Base-by-base conservation (phyloP, 2,888 invertebrate genomes). In the Rotaria socialis region DNA sequence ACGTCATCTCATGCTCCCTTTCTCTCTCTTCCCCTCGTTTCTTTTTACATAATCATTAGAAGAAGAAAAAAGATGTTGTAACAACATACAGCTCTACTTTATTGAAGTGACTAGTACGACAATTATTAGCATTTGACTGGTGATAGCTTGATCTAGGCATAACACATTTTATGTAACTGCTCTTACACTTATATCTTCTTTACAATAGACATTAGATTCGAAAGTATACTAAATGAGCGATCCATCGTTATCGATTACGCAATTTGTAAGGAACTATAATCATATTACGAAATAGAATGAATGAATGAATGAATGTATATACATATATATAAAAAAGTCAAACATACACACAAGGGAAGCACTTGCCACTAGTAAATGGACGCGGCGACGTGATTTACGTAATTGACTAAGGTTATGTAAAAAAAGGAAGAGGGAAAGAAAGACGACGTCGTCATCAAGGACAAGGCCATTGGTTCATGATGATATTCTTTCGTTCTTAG, bases 201-300 rank as follows among this genome's bases (percentile, higher is more conserved):
- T 35, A 67, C 67, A 67, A 67, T 67, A 67, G 35, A 35, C 67
- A 67, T 67, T 16, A 67, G 67, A 67, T 41, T 67, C 67, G 35
- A 67, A 67, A 67, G 67, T 35, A 67, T 35, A 67, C 35, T 41
- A 14, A 67, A 67, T 67, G 35, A 67, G 67, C 35, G 67, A 67
- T 67, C 67, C 67, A 67, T 67, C 67, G 67, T 67, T 35, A 67
- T 67, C 67, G 67, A 67, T 67, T 27, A 67, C 4, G 27, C 27
- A 67, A 67, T 67, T 67, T 27, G 67, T 67, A 19, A 67, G 67
- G 35, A 67, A 67, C 19, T 67, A 47, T 80, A 80, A 80, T 80
- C 47, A 80, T 80, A n/a, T 80, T 80, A 80, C 80, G 80, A 80
- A 80, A 80, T 80, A 80, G 80, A 80, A 80, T 67, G 19, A 67